Percentiles rank a stretch among this genome's conserved stretches.
Evolutionary conservation across 2,113 vertebrate species (phyloP).

Genomic region (Brachypodius melanocephalos): DNA sequence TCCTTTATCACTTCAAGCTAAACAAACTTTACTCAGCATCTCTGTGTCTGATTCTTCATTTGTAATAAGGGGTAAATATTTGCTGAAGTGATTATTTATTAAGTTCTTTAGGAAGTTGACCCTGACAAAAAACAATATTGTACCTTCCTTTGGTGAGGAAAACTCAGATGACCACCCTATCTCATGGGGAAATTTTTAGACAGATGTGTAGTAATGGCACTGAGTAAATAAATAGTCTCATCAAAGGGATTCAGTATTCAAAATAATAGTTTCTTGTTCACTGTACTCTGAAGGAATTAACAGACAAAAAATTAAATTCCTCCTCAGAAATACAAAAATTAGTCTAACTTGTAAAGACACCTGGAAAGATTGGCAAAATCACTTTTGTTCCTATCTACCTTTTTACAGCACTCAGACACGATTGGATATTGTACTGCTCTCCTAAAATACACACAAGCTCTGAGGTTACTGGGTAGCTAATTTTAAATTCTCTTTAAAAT

Average conservation of each 20-base stretch:
- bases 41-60: not conserved
- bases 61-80: not conserved
- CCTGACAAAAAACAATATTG: not conserved
- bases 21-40: not conserved
- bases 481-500: not conserved
- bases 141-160: not conserved
- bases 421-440: not conserved
- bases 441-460: not conserved
- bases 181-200: not conserved
- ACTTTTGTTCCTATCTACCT: not conserved
- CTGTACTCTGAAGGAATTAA: not conserved
- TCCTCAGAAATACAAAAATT: not conserved
- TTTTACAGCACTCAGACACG: not conserved
- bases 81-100: not conserved
- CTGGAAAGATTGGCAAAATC: not conserved
- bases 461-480: not conserved
- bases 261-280: not conserved
- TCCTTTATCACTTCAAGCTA: not conserved
- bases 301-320: not conserved
- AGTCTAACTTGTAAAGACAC: constrained; percentile 20
- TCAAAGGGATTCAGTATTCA: not conserved
- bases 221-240: not conserved
- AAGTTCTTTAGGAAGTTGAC: not conserved
- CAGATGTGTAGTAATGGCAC: not conserved
- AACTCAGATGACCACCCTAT: not conserved